phyloP scores from a whole-genome alignment of 2,797 vertebrate species.

The Crenuchus spilurus region DNA sequence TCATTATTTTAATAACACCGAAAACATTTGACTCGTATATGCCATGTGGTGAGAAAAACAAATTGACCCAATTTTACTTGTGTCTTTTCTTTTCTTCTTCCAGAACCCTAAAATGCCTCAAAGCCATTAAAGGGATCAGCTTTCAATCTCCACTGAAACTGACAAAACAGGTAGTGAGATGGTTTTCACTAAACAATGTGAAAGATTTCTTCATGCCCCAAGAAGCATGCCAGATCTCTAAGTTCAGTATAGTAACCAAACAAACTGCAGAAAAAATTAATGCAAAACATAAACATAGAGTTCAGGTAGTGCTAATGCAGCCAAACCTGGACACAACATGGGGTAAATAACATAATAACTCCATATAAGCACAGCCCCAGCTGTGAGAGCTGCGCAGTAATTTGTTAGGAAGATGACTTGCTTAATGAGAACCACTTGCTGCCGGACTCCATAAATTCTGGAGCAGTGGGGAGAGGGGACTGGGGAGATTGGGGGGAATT shows the following conservation, averaged over 20 bases:
- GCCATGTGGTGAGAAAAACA: no score
- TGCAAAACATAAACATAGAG: not conserved
- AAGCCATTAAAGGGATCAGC: not conserved
- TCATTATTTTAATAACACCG: not conserved
- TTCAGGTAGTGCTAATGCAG: conserved; percentile 61
- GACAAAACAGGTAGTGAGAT: not conserved
- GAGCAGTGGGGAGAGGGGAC: conserved; percentile 59
- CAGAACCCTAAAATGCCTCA: not conserved
- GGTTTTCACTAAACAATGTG: not conserved
- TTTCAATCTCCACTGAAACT: not conserved
- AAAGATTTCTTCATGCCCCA: not conserved
- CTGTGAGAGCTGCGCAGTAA: conserved; percentile 80
- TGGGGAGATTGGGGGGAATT: conserved; percentile 32
- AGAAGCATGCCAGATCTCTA: not conserved
- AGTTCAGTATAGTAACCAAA: not conserved
- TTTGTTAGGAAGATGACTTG: conserved; percentile 89
- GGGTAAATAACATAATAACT: conserved; percentile 55
- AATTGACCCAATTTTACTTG: no score
- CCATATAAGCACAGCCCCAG: conserved; percentile 76
- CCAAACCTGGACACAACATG: conserved; percentile 46
- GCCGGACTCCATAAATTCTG: conserved; percentile 76
- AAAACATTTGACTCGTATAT: no score
- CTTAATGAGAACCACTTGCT: conserved; percentile 92
- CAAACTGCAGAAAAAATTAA: not conserved
- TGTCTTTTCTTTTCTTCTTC: not conserved